phyloP scores from a whole-genome alignment of 2,113 vertebrate species.

The Gambusia affinis region DNA sequence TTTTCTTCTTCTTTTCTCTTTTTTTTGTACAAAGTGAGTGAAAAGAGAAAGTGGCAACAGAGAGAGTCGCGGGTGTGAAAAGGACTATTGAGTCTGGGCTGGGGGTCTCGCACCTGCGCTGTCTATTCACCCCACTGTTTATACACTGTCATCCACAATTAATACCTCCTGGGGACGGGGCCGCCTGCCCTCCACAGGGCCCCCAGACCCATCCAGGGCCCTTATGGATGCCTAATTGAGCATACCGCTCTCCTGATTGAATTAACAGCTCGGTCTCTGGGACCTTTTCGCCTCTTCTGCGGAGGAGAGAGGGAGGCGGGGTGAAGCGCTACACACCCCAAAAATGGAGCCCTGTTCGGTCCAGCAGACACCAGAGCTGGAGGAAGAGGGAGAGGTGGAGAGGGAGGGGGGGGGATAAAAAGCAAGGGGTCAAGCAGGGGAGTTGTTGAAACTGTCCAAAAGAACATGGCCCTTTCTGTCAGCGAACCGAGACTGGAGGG shows the following conservation, averaged over 20 bases:
- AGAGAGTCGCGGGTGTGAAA: conserved; percentile 74
- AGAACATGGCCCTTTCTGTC: conserved; percentile 75
- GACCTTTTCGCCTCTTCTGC: conserved; percentile 74
- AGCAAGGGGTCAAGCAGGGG: conserved; percentile 57
- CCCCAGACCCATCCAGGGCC: conserved; percentile 74
- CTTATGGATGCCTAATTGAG: conserved; percentile 86
- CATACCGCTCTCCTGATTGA: conserved; percentile 82
- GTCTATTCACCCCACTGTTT: conserved; percentile 84
- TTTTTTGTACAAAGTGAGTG: conserved; percentile 1
- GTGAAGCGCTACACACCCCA: conserved; percentile 52
- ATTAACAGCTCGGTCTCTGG: conserved; percentile 84
- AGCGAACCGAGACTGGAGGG: conserved; percentile 76
- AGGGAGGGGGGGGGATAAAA: conserved; percentile 26
- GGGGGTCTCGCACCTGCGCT: conserved; percentile 81
- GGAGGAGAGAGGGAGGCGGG: conserved; percentile 17
- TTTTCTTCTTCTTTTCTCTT: not conserved
- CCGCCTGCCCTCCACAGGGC: conserved; percentile 73
- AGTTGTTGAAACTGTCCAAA: conserved; percentile 78
- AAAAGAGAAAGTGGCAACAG: conserved; percentile 23
- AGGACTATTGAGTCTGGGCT: conserved; percentile 75
- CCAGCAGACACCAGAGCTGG: conserved; percentile 49
- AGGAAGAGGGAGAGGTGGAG: conserved; percentile 1
- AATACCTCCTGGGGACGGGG: conserved; percentile 75
- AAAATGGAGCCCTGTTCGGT: conserved; percentile 61
- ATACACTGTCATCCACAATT: conserved; percentile 86